Percentiles rank a stretch among this genome's conserved stretches.
Evolutionary conservation across 2,888 invertebrate genomes (phyloP).

Genomic region (Brachyptera risi): DNA sequence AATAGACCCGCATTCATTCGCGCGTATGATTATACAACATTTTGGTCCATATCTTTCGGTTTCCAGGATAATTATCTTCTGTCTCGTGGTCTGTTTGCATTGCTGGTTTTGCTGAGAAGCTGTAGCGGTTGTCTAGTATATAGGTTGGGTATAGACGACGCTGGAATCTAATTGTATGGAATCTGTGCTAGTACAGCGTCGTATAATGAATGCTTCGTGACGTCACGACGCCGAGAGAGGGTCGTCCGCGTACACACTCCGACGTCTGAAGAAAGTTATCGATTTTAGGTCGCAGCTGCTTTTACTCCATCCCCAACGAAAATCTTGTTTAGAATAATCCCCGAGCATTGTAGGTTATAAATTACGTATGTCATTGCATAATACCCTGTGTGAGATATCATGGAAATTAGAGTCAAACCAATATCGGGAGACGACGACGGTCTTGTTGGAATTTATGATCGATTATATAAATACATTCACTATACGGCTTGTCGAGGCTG

Average conservation of each 20-base stretch:
- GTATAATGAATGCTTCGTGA: constrained; percentile 4
- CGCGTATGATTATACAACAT: too few relatives aligned
- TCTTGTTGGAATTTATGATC: constrained; percentile 1
- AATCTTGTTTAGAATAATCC: constrained; percentile 14
- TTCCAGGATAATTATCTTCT: too few relatives aligned
- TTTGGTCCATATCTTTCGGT: too few relatives aligned
- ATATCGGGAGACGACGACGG: background rate
- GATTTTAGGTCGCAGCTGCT: constrained; percentile 11
- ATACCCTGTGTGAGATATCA: background rate
- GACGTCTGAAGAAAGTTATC: background rate
- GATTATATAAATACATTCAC: too few relatives aligned
- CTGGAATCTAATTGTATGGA: constrained; percentile 6
- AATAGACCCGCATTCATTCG: too few relatives aligned
- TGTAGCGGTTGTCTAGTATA: too few relatives aligned
- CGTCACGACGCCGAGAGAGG: background rate
- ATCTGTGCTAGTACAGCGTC: background rate
- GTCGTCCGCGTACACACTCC: background rate
- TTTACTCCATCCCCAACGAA: background rate
- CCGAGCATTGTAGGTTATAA: background rate
- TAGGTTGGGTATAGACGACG: background rate
- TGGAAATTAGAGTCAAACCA: background rate
- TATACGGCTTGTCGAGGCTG: too few relatives aligned
- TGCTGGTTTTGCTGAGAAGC: too few relatives aligned
- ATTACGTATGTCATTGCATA: too few relatives aligned
- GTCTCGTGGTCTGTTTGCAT: too few relatives aligned